These are phyloP conservation scores for Drosophila funebris DNA, from an alignment of 1,140 invertebrate genomes.

Conservation along the genomic window DNA sequence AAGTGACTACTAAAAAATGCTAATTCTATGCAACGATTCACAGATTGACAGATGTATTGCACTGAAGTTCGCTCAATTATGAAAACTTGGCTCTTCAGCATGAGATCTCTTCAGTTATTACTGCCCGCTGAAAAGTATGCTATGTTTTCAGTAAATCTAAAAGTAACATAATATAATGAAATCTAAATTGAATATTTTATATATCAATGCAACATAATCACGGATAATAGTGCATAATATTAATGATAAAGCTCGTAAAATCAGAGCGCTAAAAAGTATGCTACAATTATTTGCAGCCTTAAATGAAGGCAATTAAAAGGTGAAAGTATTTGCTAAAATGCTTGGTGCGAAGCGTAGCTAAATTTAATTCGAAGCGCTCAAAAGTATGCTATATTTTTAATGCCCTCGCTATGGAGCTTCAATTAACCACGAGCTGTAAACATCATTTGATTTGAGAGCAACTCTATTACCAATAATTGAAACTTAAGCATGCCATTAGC, in stretches of 20 bases:
- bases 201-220: too few species aligned
- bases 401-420: not conserved
- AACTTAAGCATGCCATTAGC: constrained; percentile 78
- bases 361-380: not conserved
- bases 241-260: not conserved
- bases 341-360: not conserved
- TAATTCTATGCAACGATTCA: not conserved
- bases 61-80: not conserved
- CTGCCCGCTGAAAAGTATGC: too few species aligned
- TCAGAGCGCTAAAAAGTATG: not conserved
- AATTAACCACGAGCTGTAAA: constrained; percentile 14
- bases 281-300: not conserved
- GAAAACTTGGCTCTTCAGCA: too few species aligned
- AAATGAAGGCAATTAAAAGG: too few species aligned
- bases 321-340: too few species aligned
- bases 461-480: constrained; percentile 79
- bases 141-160: too few species aligned
- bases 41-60: not conserved
- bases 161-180: too few species aligned
- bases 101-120: too few species aligned
- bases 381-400: constrained; percentile 13
- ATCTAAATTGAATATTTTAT: too few species aligned
- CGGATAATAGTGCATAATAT: too few species aligned
- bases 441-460: constrained; percentile 53
- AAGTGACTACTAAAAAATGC: constrained; percentile 8